phyloP scores from a whole-genome alignment of 2,113 vertebrate genomes.

The Taxidea taxus region DNA sequence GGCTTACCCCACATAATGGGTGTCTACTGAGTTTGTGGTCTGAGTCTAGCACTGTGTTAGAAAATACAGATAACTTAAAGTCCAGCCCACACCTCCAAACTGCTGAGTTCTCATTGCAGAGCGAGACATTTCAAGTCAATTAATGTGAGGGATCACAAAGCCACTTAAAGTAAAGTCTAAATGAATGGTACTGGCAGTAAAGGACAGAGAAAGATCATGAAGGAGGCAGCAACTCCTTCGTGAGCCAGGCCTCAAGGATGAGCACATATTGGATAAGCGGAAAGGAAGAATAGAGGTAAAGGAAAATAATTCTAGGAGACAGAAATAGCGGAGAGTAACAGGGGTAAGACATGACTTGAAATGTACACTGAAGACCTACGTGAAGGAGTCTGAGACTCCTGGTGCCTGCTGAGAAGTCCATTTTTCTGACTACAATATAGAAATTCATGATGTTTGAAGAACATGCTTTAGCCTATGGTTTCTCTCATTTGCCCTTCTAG shows the following conservation, averaged over 20 bases:
- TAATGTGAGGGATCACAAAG: neutral
- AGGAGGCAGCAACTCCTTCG: neutral
- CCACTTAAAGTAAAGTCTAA: neutral
- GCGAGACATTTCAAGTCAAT: neutral
- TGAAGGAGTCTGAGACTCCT: neutral
- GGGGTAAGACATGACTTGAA: neutral
- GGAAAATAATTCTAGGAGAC: neutral
- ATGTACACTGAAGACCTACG: neutral
- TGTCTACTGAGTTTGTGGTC: neutral
- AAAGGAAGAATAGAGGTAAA: neutral
- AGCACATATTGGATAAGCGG: neutral
- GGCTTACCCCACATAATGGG: neutral
- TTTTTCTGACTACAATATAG: neutral
- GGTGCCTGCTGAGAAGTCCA: neutral
- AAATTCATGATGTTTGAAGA: neutral
- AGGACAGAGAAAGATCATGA: neutral
- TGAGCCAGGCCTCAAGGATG: neutral
- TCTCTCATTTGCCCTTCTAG: neutral
- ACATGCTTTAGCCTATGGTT: neutral
- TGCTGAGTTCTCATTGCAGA: neutral
- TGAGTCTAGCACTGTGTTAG: neutral
- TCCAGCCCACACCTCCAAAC: neutral
- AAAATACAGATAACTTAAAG: neutral
- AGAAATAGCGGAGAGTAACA: neutral
- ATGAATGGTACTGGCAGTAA: neutral